Percentiles rank a stretch among this genome's conserved stretches.
Conservation (phyloP, 2,797 vertebrate species). For the Adelosebastes latens region DNA sequence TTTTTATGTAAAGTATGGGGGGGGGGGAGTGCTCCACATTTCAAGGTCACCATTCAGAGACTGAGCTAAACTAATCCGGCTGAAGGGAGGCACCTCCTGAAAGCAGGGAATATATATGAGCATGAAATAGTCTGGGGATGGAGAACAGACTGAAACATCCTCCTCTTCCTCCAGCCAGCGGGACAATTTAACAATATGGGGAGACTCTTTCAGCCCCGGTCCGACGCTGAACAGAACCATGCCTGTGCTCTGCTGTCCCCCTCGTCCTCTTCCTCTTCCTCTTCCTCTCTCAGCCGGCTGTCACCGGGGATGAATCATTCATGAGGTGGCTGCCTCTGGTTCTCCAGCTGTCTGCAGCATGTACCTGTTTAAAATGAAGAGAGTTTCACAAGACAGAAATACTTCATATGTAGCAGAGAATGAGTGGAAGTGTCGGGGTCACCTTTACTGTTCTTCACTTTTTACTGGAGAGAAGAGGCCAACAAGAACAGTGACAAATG, state of each 20-base stretch:
- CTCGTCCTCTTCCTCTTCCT: neutral
- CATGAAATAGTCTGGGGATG: slow-evolving; percentile 19
- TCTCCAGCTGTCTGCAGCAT: slow-evolving; percentile 26
- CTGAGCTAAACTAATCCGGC: slow-evolving; percentile 21
- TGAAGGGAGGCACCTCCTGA: neutral
- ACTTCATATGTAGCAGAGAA: slow-evolving; percentile 55
- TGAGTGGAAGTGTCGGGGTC: slow-evolving; percentile 16
- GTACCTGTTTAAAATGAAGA: slow-evolving; percentile 33
- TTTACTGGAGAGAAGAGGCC: neutral
- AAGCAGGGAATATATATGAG: slow-evolving; percentile 19
- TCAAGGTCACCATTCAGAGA: slow-evolving; percentile 28
- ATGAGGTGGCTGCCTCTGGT: slow-evolving; percentile 28
- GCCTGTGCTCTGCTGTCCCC: neutral
- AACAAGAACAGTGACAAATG: neutral
- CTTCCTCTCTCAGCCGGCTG: slow-evolving; percentile 12
- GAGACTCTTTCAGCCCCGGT: slow-evolving; percentile 17
- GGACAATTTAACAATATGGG: slow-evolving; percentile 13
- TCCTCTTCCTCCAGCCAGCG: slow-evolving; percentile 4
- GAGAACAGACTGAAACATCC: slow-evolving; percentile 26
- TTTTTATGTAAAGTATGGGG: neutral
- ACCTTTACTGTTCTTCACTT: slow-evolving; percentile 13
- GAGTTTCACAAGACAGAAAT: slow-evolving; percentile 16
- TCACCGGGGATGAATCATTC: slow-evolving; percentile 53
- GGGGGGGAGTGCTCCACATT: slow-evolving; percentile 3
- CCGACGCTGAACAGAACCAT: slow-evolving; percentile 12